Evolutionary conservation across 2,113 vertebrate genomes (phyloP), one percentile per base, ranked within the genome.

Genomic region (Ammodramus savannarum): DNA sequence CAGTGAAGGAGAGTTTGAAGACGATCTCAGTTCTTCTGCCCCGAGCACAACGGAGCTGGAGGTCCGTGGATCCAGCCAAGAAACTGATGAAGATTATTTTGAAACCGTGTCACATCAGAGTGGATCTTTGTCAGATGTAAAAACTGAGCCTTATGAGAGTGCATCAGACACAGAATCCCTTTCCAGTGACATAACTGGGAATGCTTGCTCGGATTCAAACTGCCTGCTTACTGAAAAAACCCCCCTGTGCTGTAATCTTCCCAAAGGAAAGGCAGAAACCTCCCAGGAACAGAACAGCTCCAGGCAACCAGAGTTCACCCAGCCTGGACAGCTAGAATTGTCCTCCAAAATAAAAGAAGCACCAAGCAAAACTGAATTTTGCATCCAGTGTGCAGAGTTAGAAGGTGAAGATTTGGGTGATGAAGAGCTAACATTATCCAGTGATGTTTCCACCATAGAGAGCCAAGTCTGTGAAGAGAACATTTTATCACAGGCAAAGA

Each of bases 71-170:
- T 97, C 97, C 95, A 97, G 89, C 67, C 97, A 94, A 22, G 94
- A 98, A 85, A 96, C 96, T 46, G 97, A 98, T 61, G 97, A 97
- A 22, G 95, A 97, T 58, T 97, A 97, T 84, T 98, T 96, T 92
- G 98, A 98, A 95, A 98, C 97, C 0, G 57, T 89, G 67, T 98
- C 98, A 51, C 98, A 97, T 94, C 97, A 98, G 75, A 98, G 97
- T 32, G 97, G 98, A 79, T 98, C 97, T 51, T 89, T 96, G 25
- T 98, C 98, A 26, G 98, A 98, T 77, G 93, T 97, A 9, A 98
- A 97, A 88, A 97, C 91, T 4, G 98, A 98, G 52, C 92, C 83
- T 68, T 98, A 97, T 52, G 98, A 98, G 93, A 98, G 98, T 68
- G 95, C 96, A 80, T 96, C 98, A 25, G 97, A 98, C 23, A 85